A percentile compares a stretch with the other conserved stretches of the same genome.
phyloP scores from a whole-genome alignment of 2,888 invertebrate species.

The Diaperis boleti region DNA sequence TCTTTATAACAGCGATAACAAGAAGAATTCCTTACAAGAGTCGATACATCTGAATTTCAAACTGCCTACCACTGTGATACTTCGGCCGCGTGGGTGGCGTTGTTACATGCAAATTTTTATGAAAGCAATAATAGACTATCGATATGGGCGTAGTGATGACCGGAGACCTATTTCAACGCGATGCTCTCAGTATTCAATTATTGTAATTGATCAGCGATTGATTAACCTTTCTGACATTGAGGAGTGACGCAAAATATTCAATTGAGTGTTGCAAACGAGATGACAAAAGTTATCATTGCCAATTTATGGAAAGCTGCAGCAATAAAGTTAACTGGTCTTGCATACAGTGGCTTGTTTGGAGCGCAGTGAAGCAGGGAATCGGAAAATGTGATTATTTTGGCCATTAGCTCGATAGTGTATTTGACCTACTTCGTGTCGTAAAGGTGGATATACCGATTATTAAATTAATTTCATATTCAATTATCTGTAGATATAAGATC shows the following conservation, averaged over 20 bases:
- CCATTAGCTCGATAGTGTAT: neutral
- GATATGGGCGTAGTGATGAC: constrained; percentile 24
- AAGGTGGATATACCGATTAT: constrained; percentile 1
- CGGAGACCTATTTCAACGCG: constrained; percentile 21
- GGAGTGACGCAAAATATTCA: too few species aligned
- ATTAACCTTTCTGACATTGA: constrained; percentile 47
- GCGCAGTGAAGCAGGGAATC: constrained; percentile 1
- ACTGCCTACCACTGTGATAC: constrained; percentile 12
- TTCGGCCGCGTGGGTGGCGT: constrained; percentile 11
- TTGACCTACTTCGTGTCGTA: constrained; percentile 2
- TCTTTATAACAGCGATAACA: neutral
- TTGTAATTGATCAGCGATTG: constrained; percentile 33
- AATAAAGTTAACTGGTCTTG: too few species aligned
- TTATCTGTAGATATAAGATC: too few species aligned
- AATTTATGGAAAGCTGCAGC: too few species aligned
- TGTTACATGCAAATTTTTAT: constrained; percentile 25
- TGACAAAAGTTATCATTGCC: too few species aligned
- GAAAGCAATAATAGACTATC: constrained; percentile 3
- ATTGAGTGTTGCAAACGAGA: too few species aligned
- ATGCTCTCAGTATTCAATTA: constrained; percentile 31
- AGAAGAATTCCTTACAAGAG: constrained; percentile 5
- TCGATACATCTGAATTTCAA: constrained; percentile 12
- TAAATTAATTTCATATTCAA: too few species aligned
- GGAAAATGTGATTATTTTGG: neutral
- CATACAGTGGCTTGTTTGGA: too few species aligned